A percentile compares a stretch with the other conserved stretches of the same genome.
phyloP scores from a whole-genome alignment of 2,797 vertebrate genomes.

The Corythornis leucogaster region DNA sequence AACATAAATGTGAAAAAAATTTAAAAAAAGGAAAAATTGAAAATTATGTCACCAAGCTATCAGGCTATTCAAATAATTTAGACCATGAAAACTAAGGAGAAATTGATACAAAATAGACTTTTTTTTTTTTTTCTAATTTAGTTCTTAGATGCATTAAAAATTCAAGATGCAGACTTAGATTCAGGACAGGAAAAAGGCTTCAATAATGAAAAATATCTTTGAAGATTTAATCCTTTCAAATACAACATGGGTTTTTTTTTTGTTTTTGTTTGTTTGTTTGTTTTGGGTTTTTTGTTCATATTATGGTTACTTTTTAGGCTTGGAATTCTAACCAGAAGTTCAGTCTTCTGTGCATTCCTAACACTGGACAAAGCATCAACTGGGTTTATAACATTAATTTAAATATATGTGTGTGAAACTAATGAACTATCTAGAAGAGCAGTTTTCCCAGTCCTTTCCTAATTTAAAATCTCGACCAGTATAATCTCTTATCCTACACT shows the following conservation, averaged over 20 bases:
- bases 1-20: slow-evolving; percentile 27
- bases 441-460: neutral
- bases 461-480: neutral
- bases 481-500: neutral
- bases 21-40: neutral
- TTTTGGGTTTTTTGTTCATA: neutral
- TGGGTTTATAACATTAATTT: neutral
- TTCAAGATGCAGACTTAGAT: neutral
- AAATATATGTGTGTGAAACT: neutral
- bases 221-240: neutral
- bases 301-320: neutral
- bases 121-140: neutral
- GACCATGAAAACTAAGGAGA: neutral
- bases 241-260: neutral
- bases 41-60: neutral
- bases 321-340: neutral
- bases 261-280: no score
- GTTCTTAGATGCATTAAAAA: neutral
- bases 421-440: neutral
- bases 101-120: neutral
- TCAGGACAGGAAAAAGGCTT: neutral
- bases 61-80: neutral
- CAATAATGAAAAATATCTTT: neutral
- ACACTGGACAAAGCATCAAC: neutral
- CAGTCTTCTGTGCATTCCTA: neutral